Percentiles rank a stretch among this genome's conserved stretches.
Conservation (phyloP, 2,888 invertebrate species). For the Lasiommata megera region DNA sequence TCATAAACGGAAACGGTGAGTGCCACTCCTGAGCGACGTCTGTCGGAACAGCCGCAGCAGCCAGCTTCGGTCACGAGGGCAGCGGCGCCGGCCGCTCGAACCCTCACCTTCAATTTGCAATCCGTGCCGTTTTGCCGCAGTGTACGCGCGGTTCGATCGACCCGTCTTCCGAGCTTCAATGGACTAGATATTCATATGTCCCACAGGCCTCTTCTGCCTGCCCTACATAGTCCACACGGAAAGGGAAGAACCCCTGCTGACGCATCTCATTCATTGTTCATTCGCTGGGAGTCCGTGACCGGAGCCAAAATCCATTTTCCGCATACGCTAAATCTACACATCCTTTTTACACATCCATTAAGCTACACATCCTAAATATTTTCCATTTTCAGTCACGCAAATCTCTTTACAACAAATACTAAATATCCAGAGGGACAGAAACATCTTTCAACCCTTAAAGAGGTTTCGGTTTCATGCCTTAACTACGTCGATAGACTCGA, state of each 20-base stretch:
- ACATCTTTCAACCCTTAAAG: too few relatives aligned
- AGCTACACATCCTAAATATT: too few relatives aligned
- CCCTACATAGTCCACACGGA: constrained; percentile 14
- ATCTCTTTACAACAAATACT: too few relatives aligned
- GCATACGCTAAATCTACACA: too few relatives aligned
- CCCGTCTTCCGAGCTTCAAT: constrained; percentile 48
- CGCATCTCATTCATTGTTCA: background rate
- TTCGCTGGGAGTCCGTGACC: background rate
- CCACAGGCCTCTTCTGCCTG: background rate
- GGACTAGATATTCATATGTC: constrained; percentile 40
- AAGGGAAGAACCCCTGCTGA: background rate
- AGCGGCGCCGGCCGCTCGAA: constrained; percentile 37
- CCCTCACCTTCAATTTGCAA: constrained; percentile 23
- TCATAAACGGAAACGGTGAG: constrained; percentile 88
- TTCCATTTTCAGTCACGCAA: background rate
- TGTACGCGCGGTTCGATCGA: constrained; percentile 68
- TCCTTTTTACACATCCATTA: too few relatives aligned
- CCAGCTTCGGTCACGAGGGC: constrained; percentile 9
- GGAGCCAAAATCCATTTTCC: background rate
- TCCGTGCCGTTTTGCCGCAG: constrained; percentile 62
- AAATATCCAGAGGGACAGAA: too few relatives aligned
- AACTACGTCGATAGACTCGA: background rate
- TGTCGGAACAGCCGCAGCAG: constrained; percentile 19
- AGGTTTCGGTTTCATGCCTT: too few relatives aligned
- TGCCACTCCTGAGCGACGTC: constrained; percentile 44